Evolutionary conservation across 2,797 vertebrate species (phyloP).

Genomic region (Chrysocyon brachyurus): DNA sequence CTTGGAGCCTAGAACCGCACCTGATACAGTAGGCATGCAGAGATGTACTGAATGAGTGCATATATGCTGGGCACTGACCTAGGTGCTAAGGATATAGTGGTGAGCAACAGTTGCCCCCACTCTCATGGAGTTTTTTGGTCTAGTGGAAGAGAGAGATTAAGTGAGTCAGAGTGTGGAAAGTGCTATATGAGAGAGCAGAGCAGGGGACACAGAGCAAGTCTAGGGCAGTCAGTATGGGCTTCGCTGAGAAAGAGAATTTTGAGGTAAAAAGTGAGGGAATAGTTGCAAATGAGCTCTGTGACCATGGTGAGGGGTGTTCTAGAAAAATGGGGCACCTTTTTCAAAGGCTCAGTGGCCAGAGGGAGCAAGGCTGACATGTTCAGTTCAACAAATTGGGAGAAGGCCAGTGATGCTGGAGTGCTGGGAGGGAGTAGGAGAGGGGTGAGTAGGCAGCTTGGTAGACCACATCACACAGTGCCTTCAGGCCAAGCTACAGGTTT

Average conservation of each 20-base stretch:
- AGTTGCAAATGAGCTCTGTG: not conserved
- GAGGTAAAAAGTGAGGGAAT: not conserved
- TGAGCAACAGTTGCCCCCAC: not conserved
- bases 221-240: not conserved
- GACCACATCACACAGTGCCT: not conserved
- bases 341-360: not conserved
- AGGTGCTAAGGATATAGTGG: not conserved
- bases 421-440: not conserved
- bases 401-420: not conserved
- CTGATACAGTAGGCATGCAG: not conserved
- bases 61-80: not conserved
- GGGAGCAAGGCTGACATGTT: not conserved
- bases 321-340: not conserved
- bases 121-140: not conserved
- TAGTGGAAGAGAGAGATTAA: not conserved
- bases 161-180: not conserved
- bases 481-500: not conserved
- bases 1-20: not conserved
- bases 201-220: not conserved
- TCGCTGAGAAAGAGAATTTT: not conserved
- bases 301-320: not conserved
- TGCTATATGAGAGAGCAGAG: not conserved
- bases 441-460: not conserved
- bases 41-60: not conserved
- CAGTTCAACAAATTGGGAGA: not conserved